Evolutionary conservation across 2,113 vertebrate species (phyloP), one percentile per base, ranked within the genome.

Genomic region (Urocynchramus pylzowi): DNA sequence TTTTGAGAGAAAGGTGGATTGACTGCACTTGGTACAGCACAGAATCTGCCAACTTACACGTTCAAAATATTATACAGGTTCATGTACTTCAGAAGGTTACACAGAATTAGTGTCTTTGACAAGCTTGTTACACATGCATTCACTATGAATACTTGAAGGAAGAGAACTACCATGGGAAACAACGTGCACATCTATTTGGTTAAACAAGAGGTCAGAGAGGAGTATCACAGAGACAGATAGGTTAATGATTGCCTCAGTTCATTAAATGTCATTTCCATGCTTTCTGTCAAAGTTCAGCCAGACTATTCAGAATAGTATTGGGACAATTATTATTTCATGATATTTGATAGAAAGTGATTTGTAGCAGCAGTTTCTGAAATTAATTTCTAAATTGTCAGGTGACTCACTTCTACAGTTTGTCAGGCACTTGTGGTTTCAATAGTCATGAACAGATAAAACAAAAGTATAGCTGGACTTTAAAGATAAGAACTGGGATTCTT

Each of bases 281-380:
- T 76, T 69, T 65, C 79, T 50, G 41, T 56, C 88, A 88, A 86
- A 96, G 70, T 89, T 94, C 88, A 92, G 75, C 20, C 69, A 70
- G 76, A 35, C 31, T 73, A 63, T 67, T 84, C 53, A 87, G 44
- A 68, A 61, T 7, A 84, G 56, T 35, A 75, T 79, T n/a, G 42
- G 74, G 41, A 44, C 44, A 27, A n/a, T 64, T 56, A 90, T 45
- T 71, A 85, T 68, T 93, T 84, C 60, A 78, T 27, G 33, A 54
- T 67, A 54, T 35, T 82, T 91, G 69, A 59, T 16, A 82, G 37
- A 15, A 82, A 82, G 52, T 3, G 11, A 31, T 79, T 89, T 60
- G 56, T n/a, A 91, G 59, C 21, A 80, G 47, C 33, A 87, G 65
- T 31, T 82, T 76, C 69, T 79, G 74, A 84, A 89, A 93, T 68